phyloP scores from a whole-genome alignment of 2,888 invertebrate species.

The Nemapogon koenigi region DNA sequence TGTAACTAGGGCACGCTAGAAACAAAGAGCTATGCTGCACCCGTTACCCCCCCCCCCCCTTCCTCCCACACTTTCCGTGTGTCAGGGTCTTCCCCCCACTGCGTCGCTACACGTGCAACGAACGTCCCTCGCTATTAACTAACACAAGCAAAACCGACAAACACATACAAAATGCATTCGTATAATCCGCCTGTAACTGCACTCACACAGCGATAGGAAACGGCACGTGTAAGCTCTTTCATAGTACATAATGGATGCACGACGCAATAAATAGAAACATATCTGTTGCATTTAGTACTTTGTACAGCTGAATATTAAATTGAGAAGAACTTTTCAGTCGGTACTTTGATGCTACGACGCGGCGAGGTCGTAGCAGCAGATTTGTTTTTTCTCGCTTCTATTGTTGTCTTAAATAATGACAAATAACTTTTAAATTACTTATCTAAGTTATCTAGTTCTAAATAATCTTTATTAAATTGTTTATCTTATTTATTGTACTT shows the following conservation, averaged over 20 bases:
- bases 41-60: conserved; percentile 17
- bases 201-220: conserved; percentile 22
- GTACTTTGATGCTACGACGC: no score
- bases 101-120: conserved; percentile 22
- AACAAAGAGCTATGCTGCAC: conserved; percentile 17
- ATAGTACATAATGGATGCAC: conserved; percentile 21
- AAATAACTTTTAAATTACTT: no score
- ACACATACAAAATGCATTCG: not conserved
- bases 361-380: no score
- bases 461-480: no score
- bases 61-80: conserved; percentile 18
- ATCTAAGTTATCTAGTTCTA: no score
- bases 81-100: conserved; percentile 21
- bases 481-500: no score
- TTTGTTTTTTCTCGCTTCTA: no score
- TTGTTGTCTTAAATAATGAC: no score
- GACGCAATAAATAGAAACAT: no score
- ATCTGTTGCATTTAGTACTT: no score
- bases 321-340: no score
- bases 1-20: conserved; percentile 6
- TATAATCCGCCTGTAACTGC: conserved; percentile 15
- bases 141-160: conserved; percentile 6
- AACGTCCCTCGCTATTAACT: conserved; percentile 17
- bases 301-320: no score
- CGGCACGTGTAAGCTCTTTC: conserved; percentile 30